Base-by-base conservation (phyloP, 2,888 invertebrate genomes). In the Cremastobaeus sp. region DNA sequence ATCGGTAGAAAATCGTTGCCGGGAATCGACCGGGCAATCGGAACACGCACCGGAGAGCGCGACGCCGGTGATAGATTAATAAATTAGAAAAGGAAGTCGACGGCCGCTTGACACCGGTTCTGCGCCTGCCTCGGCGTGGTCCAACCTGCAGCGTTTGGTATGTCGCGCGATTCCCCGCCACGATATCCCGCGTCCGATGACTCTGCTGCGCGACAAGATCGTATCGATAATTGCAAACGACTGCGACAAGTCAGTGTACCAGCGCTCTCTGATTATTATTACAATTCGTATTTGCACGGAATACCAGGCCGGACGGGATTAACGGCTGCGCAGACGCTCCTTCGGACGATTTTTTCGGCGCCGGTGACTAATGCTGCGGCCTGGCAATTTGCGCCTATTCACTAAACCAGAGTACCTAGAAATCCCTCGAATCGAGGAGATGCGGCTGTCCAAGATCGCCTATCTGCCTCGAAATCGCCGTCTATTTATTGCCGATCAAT, bases 201-300 rank as follows among this genome's bases (percentile, higher is more conserved):
- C 64, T 68, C 52, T 30, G 34, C 62, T 30, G 37, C 37, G 48
- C 68, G 59, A 59, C 57, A 64, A 50, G 77, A 77, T 76, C 57
- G 55, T 71, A 77, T 77, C 73, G 74, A 60, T 76, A 76, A 77
- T 78, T 76, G 77, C 72, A 66, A 66, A 66, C 43, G 68, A 34
- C 45, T 45, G 52, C 37, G 73, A 74, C 59, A 60, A 47, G 59
- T 65, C 39, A 57, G 21, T 25, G 47, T 37, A 45, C 39, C 35
- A 50, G 47, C 54, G 15, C 28, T 14, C 12, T 37, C 50, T 35
- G 52, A 65, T 65, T 70, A 62, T n/a, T n/a, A n/a, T 62, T 72
- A 60, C 59, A 52, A 72, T 65, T 41, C 47, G 25, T 17, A 37
- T 71, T 21, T 47, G 25, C 45, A 25, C n/a, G 34, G 14, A 20